Base-by-base conservation (phyloP, 2,113 vertebrate genomes). In the Isichthys henryi region DNA sequence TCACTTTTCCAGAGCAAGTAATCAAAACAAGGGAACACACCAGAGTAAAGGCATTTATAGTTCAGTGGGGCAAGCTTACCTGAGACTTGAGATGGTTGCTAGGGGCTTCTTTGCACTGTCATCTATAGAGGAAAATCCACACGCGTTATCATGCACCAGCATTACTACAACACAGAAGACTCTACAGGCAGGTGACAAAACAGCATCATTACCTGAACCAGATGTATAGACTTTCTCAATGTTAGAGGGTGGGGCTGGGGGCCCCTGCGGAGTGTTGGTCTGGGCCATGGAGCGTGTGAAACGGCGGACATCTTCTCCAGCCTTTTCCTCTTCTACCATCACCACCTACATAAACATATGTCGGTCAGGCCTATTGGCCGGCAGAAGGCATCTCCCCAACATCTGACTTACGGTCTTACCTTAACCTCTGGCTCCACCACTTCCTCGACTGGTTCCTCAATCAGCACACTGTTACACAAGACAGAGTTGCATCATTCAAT, bases 271-370 rank as follows among this genome's bases (percentile, higher is more conserved):
- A 35, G 91, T 90, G 56, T 90, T 90, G 88, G 90, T 92, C 82
- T 92, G 94, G 48, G 94, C 94, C 92, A 95, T 94, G 8, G 95
- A 96, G 13, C 95, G 96, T 43, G 96, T 96, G 19, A 95, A 6
- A 0, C 94, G 94, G 1, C 49, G 90, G 19, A 87, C 48, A 17
- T 82, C 88, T 46, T 21, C 45, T 1, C 31, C 6, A 66, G 90
- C 19, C 0, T 15, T 45, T 21, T 53, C 23, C 17, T 39, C 31
- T 11, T 43, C 56, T 9, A 48, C 50, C 86, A 39, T 39, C 39
- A 58, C 80, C 31, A 83, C 46, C n/a, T 89, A 86, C 86, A 90
- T 83, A 91, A 45, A n/a, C 3, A 91, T 39, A 9, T 0, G 62
- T 49, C n/a, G 3, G 1, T 45, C n/a, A 84, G n/a, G 39, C 11